Base-by-base conservation (phyloP, 2,113 vertebrate species). In the Egretta garzetta region DNA sequence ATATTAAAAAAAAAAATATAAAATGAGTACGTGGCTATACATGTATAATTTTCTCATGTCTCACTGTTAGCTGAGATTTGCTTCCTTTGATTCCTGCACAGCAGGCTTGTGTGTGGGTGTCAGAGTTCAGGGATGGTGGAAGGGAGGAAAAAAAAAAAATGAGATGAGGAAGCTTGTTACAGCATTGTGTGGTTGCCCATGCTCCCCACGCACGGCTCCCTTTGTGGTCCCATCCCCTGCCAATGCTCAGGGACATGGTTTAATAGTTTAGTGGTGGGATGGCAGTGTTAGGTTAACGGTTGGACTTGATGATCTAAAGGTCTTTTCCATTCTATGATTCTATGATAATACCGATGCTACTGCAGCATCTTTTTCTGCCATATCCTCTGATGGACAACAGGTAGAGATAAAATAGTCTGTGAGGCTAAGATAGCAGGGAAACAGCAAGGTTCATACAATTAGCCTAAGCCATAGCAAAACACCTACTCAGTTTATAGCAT, bases 171-270 rank as follows among this genome's bases (percentile, higher is more conserved):
- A 50, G 13, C 26, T 59, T 39, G 21, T 72, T 39, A 26, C 10
- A 32, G 7, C 6, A 2, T 3, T n/a, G 8, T 28, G 19, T 56
- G 77, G 11, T 16, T 63, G 9, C 16, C 33, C 9, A 0, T 74
- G 67, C 2, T 56, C 10, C 33, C 17, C 0, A 0, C 23, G 18
- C 45, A 20, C 8, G 12, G 8, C 5, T 70, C 14, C 27, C 3
- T 0, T 67, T 33, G 5, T 6, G 12, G 17, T 0, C 28, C 6
- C 37, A 30, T 64, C 4, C 7, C 28, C 47, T 63, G 32, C 18
- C 39, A 67, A 15, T 43, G 41, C 14, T 43, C 15, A 43, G 41
- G 41, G 41, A 43, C 41, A 43, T 43, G 41, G 41, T 43, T 43
- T 43, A 43, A 43, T 43, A 15, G 41, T 15, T 43, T 43, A 43